phyloP scores from a whole-genome alignment of 2,113 vertebrate genomes.

The Brachypteracias leptosomus region DNA sequence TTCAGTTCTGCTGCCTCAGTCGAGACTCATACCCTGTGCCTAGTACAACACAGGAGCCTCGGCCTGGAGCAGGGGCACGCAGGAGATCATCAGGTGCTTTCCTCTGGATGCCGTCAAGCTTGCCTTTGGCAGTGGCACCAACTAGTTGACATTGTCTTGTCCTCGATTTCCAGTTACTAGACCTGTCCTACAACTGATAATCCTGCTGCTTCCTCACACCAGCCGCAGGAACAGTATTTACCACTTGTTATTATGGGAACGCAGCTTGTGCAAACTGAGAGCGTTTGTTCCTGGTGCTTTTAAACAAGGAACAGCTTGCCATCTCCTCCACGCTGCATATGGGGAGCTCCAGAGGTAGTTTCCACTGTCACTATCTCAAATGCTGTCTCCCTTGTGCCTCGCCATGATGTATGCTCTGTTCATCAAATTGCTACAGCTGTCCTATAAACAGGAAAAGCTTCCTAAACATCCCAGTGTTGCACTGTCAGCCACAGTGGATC shows the following conservation, averaged over 20 bases:
- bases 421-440: slow-evolving; percentile 38
- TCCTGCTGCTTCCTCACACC: not conserved
- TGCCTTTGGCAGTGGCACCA: not conserved
- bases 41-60: not conserved
- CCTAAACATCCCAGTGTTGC: slow-evolving; percentile 20
- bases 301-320: slow-evolving; percentile 52
- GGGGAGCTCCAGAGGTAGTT: slow-evolving; percentile 57
- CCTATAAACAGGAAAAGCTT: slow-evolving; percentile 40
- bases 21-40: not conserved
- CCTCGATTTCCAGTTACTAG: not conserved
- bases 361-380: slow-evolving; percentile 43
- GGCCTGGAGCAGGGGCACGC: not conserved
- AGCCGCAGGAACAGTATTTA: not conserved
- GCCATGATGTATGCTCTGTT: slow-evolving; percentile 29
- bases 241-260: not conserved
- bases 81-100: slow-evolving; percentile 4
- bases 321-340: not conserved
- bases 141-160: not conserved
- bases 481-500: not conserved
- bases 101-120: not conserved
- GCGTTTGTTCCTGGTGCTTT: slow-evolving; percentile 7
- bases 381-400: slow-evolving; percentile 40
- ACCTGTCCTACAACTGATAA: not conserved
- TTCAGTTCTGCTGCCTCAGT: not conserved
- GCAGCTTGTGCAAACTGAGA: slow-evolving; percentile 25